Conservation (phyloP, 1,140 invertebrate species). For the Zelostemma sp. region DNA sequence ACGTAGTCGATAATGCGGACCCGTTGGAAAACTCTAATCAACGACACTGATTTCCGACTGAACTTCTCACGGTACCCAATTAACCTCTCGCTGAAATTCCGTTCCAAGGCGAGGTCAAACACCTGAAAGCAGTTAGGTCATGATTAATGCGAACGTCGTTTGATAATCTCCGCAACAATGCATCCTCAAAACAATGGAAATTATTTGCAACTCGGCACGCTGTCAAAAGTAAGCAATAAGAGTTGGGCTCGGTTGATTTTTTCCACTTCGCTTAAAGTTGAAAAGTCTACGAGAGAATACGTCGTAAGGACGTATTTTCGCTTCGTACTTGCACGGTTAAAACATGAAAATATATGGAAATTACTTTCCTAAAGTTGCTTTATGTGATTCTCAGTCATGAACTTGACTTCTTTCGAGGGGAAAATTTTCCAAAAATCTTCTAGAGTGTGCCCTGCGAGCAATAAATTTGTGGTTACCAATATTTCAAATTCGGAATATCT, state of each 20-base stretch:
- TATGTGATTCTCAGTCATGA: too few species aligned
- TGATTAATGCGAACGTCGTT: constrained; percentile 29
- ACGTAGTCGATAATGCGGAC: constrained; percentile 19
- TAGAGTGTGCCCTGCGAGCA: too few species aligned
- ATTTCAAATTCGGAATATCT: too few species aligned
- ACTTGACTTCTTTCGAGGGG: too few species aligned
- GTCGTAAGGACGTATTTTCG: too few species aligned
- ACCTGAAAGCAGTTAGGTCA: constrained; percentile 36
- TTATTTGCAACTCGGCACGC: not conserved
- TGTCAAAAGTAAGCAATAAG: not conserved
- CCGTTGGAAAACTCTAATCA: constrained; percentile 22
- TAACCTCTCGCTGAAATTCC: constrained; percentile 38
- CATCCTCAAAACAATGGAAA: constrained; percentile 27
- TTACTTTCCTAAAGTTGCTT: too few species aligned
- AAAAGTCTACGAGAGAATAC: too few species aligned
- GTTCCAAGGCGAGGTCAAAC: constrained; percentile 42
- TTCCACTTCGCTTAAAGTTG: too few species aligned
- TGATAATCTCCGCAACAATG: constrained; percentile 44
- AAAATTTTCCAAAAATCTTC: too few species aligned
- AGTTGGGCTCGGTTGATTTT: not conserved
- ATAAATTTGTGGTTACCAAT: too few species aligned
- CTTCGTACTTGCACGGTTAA: too few species aligned
- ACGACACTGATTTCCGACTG: constrained; percentile 18
- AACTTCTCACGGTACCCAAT: constrained; percentile 28
- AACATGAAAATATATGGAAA: too few species aligned